These are phyloP conservation scores for Amphimedon queenslandica DNA, from an alignment of 37 sponge, comb jelly and placozoan species.

Conservation along the genomic window DNA sequence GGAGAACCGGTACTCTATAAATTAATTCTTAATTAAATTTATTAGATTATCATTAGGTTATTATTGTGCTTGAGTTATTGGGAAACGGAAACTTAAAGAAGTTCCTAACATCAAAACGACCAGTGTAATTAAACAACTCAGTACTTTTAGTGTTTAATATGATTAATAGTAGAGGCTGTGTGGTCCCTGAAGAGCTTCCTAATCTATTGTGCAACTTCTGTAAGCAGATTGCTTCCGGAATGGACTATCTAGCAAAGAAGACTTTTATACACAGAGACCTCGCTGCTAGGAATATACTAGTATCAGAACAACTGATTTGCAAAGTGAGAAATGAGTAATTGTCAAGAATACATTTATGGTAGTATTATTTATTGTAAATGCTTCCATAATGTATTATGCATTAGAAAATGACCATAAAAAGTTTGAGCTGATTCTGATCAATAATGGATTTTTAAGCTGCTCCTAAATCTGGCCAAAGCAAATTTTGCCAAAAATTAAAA, in stretches of 20 bases:
- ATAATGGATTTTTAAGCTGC: too few relatives aligned
- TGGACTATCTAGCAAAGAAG: background rate
- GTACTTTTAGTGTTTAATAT: background rate
- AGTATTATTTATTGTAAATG: too few relatives aligned
- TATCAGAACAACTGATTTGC: background rate
- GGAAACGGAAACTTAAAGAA: constrained; percentile 14
- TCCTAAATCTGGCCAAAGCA: too few relatives aligned
- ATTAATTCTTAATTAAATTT: background rate
- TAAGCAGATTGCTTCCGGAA: constrained; percentile 10
- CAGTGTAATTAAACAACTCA: constrained; percentile 10
- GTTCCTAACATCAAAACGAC: background rate
- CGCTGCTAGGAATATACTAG: background rate
- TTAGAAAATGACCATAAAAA: too few relatives aligned
- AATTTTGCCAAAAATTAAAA: too few relatives aligned
- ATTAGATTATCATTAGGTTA: constrained; percentile 4
- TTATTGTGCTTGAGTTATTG: constrained; percentile 26
- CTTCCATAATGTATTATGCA: too few relatives aligned
- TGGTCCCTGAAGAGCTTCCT: constrained; percentile 9
- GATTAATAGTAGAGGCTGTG: background rate
- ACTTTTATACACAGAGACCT: background rate
- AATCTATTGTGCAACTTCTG: constrained; percentile 20
- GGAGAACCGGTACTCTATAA: constrained; percentile 52
- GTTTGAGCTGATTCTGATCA: too few relatives aligned
- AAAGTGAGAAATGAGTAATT: too few relatives aligned
- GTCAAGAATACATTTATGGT: too few relatives aligned